A percentile compares a stretch with the other conserved stretches of the same genome.
These are phyloP conservation scores for Motacilla tschutschensis DNA, from an alignment of 2,113 vertebrate species.

Conservation along the genomic window DNA sequence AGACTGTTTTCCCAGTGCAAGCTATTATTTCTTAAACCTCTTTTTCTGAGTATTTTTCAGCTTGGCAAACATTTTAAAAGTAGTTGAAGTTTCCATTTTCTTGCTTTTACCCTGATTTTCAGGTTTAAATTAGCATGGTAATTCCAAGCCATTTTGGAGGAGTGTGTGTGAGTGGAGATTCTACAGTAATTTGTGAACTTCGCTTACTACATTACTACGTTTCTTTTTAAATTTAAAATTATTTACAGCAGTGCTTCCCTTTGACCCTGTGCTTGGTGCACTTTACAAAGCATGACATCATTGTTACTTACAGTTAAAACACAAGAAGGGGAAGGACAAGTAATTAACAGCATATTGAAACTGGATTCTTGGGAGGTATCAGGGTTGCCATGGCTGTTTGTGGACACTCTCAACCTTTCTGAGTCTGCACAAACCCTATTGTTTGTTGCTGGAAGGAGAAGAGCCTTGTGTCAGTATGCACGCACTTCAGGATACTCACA, in stretches of 20 bases:
- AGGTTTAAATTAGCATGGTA: neutral
- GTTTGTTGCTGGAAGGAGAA: neutral
- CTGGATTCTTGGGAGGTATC: neutral
- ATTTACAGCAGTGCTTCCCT: neutral
- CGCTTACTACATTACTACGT: neutral
- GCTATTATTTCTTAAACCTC: neutral
- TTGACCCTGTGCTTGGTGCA: neutral
- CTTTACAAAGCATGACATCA: neutral
- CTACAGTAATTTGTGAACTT: neutral
- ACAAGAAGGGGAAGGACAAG: neutral
- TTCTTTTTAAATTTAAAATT: neutral
- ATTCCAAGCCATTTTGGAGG: neutral
- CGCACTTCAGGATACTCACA: neutral
- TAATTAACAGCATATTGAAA: neutral
- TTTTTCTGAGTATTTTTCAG: neutral
- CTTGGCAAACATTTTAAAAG: neutral
- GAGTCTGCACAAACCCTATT: neutral
- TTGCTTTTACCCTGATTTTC: neutral
- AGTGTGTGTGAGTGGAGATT: neutral
- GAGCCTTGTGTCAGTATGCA: neutral
- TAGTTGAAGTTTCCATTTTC: neutral
- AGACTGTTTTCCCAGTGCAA: neutral
- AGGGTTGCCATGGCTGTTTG: neutral
- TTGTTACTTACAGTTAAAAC: neutral
- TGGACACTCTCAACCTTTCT: neutral